Base-by-base conservation (phyloP, 2,888 invertebrate species). In the Emmelina monodactyla region DNA sequence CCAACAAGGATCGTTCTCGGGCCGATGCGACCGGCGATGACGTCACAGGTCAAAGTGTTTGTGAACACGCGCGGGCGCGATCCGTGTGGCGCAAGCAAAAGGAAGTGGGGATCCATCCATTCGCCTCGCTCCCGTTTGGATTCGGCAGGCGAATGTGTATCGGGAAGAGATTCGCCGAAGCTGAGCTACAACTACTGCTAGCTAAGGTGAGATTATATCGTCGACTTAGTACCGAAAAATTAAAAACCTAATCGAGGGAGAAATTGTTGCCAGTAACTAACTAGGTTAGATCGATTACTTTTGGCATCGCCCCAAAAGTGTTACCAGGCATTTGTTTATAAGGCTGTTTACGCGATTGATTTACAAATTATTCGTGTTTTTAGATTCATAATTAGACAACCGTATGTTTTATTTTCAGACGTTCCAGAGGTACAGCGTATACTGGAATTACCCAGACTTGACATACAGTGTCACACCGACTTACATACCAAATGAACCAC, bases 141-240 rank as follows among this genome's bases (percentile, higher is more conserved):
- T 89, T 86, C 58, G 90, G 90, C 1, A 81, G 89, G 37, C 79
- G 90, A 44, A 89, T 88, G 79, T 91, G 90, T 62, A 79, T 90
- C 50, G 92, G 92, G 32, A 84, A 89, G 49, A 76, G 92, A 53
- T 90, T 92, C 63, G 91, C 92, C 12, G 91, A 92, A 69, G 87
- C 87, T 33, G 91, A 92, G 66, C 66, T 92, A 48, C 87, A 89
- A 51, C 85, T 88, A 43, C 63, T 89, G 48, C 58, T 89, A 31
- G 86, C 88, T n/a, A 89, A 88, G 83, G 89, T 88, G 2, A 15
- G 7, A 10, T 7, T 10, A 7, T n/a, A 4, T 25, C 9, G 6
- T 25, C 25, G 25, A 25, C 9, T 6, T 19, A 19, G 5, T 19
- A 19, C 5, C 19, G 9, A 6, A 5, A 9, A 19, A 19, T 25